Percentiles rank a stretch among this genome's conserved stretches.
These are phyloP conservation scores for Noctua fimbriata DNA, from an alignment of 2,888 invertebrate species.

Conservation along the genomic window DNA sequence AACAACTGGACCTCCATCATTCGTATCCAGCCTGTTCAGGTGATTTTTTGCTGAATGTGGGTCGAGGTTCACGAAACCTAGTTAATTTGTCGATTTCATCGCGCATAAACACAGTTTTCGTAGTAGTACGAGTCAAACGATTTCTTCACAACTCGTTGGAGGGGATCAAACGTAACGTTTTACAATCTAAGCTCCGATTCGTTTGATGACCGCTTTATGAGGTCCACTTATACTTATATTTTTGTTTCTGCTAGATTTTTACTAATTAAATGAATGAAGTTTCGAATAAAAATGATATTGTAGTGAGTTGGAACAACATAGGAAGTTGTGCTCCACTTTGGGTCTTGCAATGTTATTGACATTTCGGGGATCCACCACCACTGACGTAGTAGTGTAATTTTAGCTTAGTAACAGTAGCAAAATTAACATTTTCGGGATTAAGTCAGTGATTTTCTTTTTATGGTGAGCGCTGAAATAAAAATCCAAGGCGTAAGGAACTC, in stretches of 20 bases:
- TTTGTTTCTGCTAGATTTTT: neutral
- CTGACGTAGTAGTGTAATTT: neutral
- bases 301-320: neutral
- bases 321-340: neutral
- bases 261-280: slow-evolving; percentile 14
- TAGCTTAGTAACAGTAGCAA: neutral
- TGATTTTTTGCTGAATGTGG: neutral
- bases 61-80: neutral
- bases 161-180: slow-evolving; percentile 70
- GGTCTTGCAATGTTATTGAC: neutral
- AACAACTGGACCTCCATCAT: no score
- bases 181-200: slow-evolving; percentile 67
- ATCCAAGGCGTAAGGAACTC: neutral
- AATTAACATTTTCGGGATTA: neutral
- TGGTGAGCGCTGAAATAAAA: neutral
- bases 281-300: neutral
- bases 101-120: neutral
- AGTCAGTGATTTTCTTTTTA: neutral
- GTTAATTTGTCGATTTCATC: neutral
- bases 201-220: slow-evolving; percentile 64
- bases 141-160: slow-evolving; percentile 59
- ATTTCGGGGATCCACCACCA: neutral
- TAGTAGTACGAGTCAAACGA: slow-evolving; percentile 58
- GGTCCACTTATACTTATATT: slow-evolving; percentile 28
- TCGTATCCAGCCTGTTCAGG: neutral